Conservation (phyloP, 2,888 invertebrate genomes). For the Aethes cnicana region DNA sequence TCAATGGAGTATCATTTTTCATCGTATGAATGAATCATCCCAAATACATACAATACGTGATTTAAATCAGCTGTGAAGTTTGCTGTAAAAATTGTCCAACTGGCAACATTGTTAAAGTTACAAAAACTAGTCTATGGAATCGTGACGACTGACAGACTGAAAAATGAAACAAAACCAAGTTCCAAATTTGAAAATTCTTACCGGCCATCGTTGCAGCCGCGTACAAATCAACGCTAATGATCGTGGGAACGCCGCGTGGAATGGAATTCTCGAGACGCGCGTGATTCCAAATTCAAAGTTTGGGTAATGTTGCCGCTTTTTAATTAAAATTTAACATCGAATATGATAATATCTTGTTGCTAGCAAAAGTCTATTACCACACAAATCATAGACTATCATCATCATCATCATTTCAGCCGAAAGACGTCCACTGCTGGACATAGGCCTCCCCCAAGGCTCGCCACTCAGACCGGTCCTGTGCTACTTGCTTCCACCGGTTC, state of each 20-base stretch:
- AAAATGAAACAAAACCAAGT: constrained; percentile 15
- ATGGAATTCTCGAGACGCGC: constrained; percentile 28
- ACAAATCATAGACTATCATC: neutral
- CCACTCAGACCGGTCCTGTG: too few relatives aligned
- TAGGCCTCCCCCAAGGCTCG: too few relatives aligned
- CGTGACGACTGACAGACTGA: neutral
- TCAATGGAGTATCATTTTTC: constrained; percentile 21
- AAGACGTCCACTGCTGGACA: too few relatives aligned
- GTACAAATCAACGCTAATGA: constrained; percentile 33
- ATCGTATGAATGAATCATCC: constrained; percentile 7
- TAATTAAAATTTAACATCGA: too few relatives aligned
- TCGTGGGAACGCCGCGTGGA: constrained; percentile 33
- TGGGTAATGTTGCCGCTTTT: constrained; percentile 24
- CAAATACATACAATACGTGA: too few relatives aligned
- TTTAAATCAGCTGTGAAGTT: too few relatives aligned
- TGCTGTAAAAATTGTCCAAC: too few relatives aligned
- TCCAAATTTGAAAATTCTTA: constrained; percentile 28
- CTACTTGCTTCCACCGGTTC: too few relatives aligned
- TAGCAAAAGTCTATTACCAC: too few relatives aligned
- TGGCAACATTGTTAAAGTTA: too few relatives aligned
- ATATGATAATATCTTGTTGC: too few relatives aligned
- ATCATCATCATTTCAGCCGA: too few relatives aligned
- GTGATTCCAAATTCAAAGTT: constrained; percentile 32
- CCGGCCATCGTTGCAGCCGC: constrained; percentile 10
- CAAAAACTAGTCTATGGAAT: neutral